These are phyloP conservation scores for Agrotis clavis DNA, from an alignment of 2,888 invertebrate species.

Conservation along the genomic window DNA sequence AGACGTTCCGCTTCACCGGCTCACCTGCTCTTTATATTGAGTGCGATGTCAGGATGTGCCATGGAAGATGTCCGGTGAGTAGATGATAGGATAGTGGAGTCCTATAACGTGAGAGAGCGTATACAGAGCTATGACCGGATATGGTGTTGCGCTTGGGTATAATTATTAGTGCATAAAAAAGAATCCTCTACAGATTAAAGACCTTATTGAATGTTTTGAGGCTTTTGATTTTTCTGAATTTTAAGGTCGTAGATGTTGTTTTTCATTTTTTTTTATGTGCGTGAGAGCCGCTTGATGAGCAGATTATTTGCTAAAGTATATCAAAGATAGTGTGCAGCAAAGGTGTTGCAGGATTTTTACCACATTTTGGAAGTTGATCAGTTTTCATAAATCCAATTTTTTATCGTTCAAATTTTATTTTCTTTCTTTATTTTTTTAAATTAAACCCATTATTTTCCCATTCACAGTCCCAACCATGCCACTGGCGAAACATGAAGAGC, in stretches of 20 bases:
- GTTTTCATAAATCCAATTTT: background rate
- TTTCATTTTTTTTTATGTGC: no score
- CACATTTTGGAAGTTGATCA: background rate
- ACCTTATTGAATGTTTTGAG: no score
- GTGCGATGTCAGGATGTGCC: conserved; percentile 98
- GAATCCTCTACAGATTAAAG: no score
- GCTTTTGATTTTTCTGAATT: background rate
- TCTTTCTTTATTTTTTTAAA: no score
- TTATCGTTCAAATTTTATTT: background rate
- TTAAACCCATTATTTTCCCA: background rate
- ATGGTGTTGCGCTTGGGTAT: background rate
- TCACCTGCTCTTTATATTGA: conserved; percentile 98
- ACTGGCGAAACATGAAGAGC: conserved; percentile 97
- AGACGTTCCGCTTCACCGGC: conserved; percentile 98
- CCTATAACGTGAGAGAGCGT: background rate
- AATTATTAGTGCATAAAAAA: background rate
- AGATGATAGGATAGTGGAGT: background rate
- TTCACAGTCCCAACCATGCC: conserved; percentile 97
- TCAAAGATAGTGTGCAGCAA: background rate
- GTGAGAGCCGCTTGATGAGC: no score
- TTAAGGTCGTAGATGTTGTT: no score
- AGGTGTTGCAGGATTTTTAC: background rate
- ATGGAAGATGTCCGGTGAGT: conserved; percentile 97
- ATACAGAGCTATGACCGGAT: background rate
- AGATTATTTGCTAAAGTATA: background rate